phyloP scores from a whole-genome alignment of 2,888 invertebrate genomes.

The Mythimna impura region DNA sequence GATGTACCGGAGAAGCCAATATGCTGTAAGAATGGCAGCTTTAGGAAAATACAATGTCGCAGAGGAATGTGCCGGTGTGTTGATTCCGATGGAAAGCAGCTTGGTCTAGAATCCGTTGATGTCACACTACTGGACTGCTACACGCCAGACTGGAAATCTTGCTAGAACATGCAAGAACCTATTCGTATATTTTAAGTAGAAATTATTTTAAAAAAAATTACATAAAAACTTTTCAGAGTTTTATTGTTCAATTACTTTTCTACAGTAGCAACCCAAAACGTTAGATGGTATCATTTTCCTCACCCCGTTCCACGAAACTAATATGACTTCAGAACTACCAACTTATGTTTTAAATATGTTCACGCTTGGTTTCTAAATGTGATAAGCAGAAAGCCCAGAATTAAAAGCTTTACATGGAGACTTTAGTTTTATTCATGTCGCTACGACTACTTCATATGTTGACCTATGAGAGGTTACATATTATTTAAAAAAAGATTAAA shows the following conservation, averaged over 20 bases:
- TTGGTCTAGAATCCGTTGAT: slow-evolving; percentile 77
- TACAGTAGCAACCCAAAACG: background rate
- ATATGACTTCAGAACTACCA: slow-evolving; percentile 3
- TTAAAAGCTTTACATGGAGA: background rate
- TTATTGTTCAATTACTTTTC: background rate
- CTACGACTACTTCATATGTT: too few species aligned
- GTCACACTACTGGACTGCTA: slow-evolving; percentile 75
- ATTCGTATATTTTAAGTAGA: background rate
- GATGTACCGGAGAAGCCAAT: slow-evolving; percentile 84
- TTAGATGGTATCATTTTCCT: slow-evolving; percentile 26
- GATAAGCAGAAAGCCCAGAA: background rate
- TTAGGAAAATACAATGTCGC: slow-evolving; percentile 91
- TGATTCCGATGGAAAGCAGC: slow-evolving; percentile 91
- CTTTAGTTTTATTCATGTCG: background rate
- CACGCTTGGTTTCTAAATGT: slow-evolving; percentile 1
- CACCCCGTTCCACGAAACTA: slow-evolving; percentile 24
- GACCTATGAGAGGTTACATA: background rate
- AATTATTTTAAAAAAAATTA: background rate
- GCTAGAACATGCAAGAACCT: slow-evolving; percentile 64
- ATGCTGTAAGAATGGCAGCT: slow-evolving; percentile 92
- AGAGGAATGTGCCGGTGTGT: slow-evolving; percentile 92
- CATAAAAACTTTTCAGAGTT: background rate
- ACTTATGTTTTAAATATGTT: background rate
- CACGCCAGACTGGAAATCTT: slow-evolving; percentile 76
- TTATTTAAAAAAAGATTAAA: background rate